These are phyloP conservation scores for Eristalis intricaria DNA, from an alignment of 2,888 invertebrate genomes.

Conservation along the genomic window DNA sequence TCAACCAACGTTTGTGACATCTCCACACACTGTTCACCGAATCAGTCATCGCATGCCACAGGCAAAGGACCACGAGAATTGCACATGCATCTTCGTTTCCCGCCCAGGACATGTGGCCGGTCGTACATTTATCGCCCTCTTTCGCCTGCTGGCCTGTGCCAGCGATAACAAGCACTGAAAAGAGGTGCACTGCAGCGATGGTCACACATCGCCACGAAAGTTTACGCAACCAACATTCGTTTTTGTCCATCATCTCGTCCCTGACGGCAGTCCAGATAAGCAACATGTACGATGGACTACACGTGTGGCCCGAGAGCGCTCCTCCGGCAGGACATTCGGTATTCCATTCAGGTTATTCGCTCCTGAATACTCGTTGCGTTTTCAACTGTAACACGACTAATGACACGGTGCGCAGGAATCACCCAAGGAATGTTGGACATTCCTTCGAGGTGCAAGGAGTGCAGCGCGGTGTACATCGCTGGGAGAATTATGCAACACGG, in stretches of 20 bases:
- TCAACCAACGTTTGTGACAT: not conserved
- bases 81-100: not conserved
- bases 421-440: not conserved
- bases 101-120: not conserved
- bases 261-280: not conserved
- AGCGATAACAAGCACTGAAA: not conserved
- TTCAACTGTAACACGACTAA: not conserved
- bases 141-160: not conserved
- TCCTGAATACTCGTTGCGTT: not conserved
- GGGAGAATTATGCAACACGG: not conserved
- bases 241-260: not conserved
- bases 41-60: not conserved
- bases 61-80: not conserved
- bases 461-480: not conserved
- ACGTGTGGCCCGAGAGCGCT: not conserved
- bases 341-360: not conserved
- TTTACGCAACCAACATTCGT: not conserved
- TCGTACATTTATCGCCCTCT: not conserved
- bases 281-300: not conserved
- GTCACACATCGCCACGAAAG: not conserved
- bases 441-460: not conserved
- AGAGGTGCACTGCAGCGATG: not conserved
- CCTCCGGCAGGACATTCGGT: not conserved
- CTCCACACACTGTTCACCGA: not conserved
- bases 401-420: not conserved